phyloP scores from a whole-genome alignment of 2,888 invertebrate species.

The Chaetoderma sp. region DNA sequence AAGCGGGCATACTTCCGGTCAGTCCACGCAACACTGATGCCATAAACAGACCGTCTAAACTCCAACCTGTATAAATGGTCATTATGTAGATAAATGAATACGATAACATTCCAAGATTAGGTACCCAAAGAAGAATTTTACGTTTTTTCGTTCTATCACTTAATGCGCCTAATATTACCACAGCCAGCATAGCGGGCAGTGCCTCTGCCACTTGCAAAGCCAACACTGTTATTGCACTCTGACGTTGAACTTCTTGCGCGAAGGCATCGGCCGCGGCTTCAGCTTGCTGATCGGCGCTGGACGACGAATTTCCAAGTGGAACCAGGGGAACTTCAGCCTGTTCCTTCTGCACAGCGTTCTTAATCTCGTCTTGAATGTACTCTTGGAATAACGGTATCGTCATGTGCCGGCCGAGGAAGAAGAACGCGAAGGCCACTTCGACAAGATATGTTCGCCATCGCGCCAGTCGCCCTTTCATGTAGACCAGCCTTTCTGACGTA shows the following conservation, averaged over 20 bases:
- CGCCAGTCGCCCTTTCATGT: no score
- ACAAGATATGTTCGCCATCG: slow-evolving; percentile 44
- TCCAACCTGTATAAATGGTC: slow-evolving; percentile 59
- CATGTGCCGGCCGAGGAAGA: slow-evolving; percentile 59
- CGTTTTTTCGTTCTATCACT: slow-evolving; percentile 64
- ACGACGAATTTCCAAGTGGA: slow-evolving; percentile 15
- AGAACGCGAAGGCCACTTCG: slow-evolving; percentile 57
- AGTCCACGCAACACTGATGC: slow-evolving; percentile 59
- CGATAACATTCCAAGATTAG: slow-evolving; percentile 59
- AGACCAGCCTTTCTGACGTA: no score
- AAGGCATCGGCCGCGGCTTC: no score
- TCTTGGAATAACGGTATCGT: slow-evolving; percentile 60
- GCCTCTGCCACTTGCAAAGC: slow-evolving; percentile 65
- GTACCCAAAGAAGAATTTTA: slow-evolving; percentile 65
- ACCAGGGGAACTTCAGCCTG: slow-evolving; percentile 31
- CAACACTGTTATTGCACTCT: slow-evolving; percentile 52
- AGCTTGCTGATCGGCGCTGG: neutral
- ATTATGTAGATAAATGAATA: slow-evolving; percentile 60
- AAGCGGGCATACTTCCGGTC: slow-evolving; percentile 61
- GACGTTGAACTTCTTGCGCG: slow-evolving; percentile 49
- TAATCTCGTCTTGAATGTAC: slow-evolving; percentile 52
- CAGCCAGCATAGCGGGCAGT: slow-evolving; percentile 60
- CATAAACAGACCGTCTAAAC: slow-evolving; percentile 60
- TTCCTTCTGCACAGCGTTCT: slow-evolving; percentile 18
- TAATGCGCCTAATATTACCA: slow-evolving; percentile 64